Conservation (phyloP, 2,113 vertebrate genomes). For the Pelecanus crispus region DNA sequence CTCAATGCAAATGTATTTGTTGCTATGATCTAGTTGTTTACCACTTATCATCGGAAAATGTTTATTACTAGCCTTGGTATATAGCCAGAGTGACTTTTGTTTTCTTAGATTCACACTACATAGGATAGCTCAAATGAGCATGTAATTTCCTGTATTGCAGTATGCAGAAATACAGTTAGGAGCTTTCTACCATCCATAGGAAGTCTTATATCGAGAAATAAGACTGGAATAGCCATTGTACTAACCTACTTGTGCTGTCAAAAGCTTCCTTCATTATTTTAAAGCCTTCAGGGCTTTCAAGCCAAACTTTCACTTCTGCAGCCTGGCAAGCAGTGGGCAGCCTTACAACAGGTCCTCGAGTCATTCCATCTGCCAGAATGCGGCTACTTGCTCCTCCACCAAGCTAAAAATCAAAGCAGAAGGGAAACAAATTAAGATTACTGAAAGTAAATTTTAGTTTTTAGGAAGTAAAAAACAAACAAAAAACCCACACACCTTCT, state of each 20-base stretch:
- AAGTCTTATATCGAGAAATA: not conserved
- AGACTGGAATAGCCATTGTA: not conserved
- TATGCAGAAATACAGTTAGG: not conserved
- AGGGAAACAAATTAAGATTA: not conserved
- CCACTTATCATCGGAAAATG: not conserved
- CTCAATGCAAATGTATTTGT: not conserved
- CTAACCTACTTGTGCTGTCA: constrained; percentile 92
- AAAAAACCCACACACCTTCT: not conserved
- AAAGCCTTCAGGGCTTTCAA: constrained; percentile 87
- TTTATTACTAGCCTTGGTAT: not conserved
- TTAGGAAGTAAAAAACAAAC: not conserved
- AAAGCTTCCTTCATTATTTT: constrained; percentile 83
- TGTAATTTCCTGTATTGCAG: not conserved
- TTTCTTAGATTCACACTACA: not conserved
- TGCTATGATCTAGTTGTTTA: not conserved
- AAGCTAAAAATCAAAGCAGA: constrained; percentile 70
- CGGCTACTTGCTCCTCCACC: constrained; percentile 87
- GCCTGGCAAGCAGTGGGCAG: constrained; percentile 88
- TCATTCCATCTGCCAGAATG: constrained; percentile 93
- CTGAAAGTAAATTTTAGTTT: not conserved
- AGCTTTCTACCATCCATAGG: not conserved
- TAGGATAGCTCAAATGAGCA: not conserved
- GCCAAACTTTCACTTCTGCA: constrained; percentile 92
- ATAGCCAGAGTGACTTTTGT: not conserved
- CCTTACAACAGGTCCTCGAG: constrained; percentile 90